Percentiles rank a stretch among this genome's conserved stretches.
These are phyloP conservation scores for Acrossocheilus fasciatus DNA, from an alignment of 2,797 vertebrate genomes.

Conservation along the genomic window DNA sequence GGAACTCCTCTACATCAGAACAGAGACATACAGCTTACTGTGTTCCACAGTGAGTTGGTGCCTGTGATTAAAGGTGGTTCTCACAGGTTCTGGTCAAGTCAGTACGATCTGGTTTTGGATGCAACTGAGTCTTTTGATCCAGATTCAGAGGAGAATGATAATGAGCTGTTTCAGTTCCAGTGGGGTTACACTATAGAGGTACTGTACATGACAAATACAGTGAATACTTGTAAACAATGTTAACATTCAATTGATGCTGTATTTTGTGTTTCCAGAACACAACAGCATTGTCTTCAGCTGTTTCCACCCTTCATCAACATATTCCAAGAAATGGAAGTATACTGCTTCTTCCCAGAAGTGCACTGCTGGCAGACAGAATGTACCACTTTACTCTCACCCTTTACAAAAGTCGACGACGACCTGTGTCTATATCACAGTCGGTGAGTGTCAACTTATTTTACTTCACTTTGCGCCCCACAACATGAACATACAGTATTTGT, in stretches of 20 bases:
- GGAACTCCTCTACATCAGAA: conserved; percentile 73
- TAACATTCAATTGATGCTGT: neutral
- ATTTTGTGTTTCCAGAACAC: conserved; percentile 50
- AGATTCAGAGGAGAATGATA: conserved; percentile 65
- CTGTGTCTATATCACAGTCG: conserved; percentile 72
- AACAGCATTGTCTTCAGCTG: neutral
- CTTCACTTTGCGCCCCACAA: neutral
- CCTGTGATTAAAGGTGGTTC: conserved; percentile 81
- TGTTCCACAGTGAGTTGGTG: conserved; percentile 74
- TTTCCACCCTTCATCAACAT: conserved; percentile 28
- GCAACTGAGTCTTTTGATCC: conserved; percentile 80
- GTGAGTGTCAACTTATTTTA: conserved; percentile 66
- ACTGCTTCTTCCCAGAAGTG: conserved; percentile 63
- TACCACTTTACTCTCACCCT: conserved; percentile 79
- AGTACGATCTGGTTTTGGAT: conserved; percentile 77
- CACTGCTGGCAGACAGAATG: conserved; percentile 63
- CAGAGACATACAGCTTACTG: conserved; percentile 65
- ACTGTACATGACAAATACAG: conserved; percentile 31
- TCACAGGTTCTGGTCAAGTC: conserved; percentile 72
- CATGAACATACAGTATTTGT: neutral
- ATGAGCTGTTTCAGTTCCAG: conserved; percentile 70
- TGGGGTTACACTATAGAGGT: conserved; percentile 74
- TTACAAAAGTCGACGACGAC: conserved; percentile 70
- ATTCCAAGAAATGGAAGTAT: conserved; percentile 58
- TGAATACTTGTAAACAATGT: neutral